Evolutionary conservation across 2,113 vertebrate species (phyloP), one percentile per base, ranked within the genome.

Genomic region (Eulacestoma nigropectus): DNA sequence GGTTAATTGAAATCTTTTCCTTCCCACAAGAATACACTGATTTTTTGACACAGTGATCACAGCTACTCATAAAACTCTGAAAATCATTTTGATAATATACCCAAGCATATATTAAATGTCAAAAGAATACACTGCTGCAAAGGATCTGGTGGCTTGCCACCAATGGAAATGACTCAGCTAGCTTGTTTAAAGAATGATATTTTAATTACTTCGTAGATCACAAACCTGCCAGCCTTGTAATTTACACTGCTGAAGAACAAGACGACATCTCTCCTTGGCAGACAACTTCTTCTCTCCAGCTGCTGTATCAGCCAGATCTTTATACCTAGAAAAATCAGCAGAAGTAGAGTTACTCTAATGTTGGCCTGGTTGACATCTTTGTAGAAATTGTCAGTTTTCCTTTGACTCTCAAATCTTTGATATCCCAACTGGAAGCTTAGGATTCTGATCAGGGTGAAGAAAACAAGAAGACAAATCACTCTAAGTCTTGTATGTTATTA

Each of bases 221-320:
- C 98, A 97, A 95, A 99, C 99, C 99, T 99, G 99, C 99, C 99
- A 99, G 95, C 99, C 99, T 87, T 99, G 99, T 78, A 99, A 98
- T 95, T 98, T 98, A 91, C 98, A 99, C 78, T 98, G 98, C 81
- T 98, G 99, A 82, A 99, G 98, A 88, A 99, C 96, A 46, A 97
- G 97, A 65, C 95, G 98, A 74, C 99, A 99, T 94, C 97, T 98
- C 90, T 99, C 99, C 90, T 98, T 98, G 10, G 98, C 82, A 7
- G 98, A 96, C 93, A 98, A 79, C 96, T 97, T 98, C 95, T 97
- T 98, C 85, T 98, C 98, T 27, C 96, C 97, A 85, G 98, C 90
- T 79, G 97, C 97, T 42, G 97, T 98, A 63, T 98, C 97, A 53
- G 98, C 97, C 78, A 99, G 95, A 32, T 98, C 98, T 97, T 98